Evolutionary conservation across 2,797 vertebrate species (phyloP), one percentile per base, ranked within the genome.

Genomic region (Pelobates cultripes): DNA sequence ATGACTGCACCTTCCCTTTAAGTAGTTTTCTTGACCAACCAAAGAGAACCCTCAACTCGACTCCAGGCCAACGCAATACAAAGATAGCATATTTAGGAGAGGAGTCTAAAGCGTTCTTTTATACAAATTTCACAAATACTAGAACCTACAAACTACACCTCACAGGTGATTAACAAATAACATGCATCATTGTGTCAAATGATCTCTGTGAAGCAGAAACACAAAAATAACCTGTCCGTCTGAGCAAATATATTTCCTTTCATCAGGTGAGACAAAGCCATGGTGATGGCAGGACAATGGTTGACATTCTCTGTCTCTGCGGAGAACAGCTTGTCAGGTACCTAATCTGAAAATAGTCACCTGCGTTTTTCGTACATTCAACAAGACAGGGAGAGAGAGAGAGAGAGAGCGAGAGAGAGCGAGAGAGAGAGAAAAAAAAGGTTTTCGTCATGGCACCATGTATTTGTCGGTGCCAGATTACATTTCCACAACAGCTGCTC

Each of bases 401-500:
- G 82, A 74, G 47, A 51, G 47, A 2, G 47, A 1, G 47, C 5
- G 47, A 51, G 47, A 51, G 47, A 51, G 3, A 51, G 47, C 2
- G 47, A 2, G 47, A 51, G 47, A 5, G 47, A 51, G 3, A 5
- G 47, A 51, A 80, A 80, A 77, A 78, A 79, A 87, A 85, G 86
- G 87, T 77, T 82, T 83, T 77, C 63, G 72, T 79, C 85, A 87
- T 89, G 84, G 88, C 88, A 88, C 85, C 89, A 87, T 87, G 88
- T 92, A 90, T 87, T 88, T 77, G 3, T 85, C 73, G 41, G 85
- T 53, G 85, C 91, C 93, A 93, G 92, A 94, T 95, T 94, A 94
- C 91, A 93, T 94, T 95, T 94, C 94, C 88, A 89, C 83, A 40
- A 91, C 96, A 96, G 95, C 94, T 96, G 95, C 89, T 95, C 89